Percentiles rank a stretch among this genome's conserved stretches.
Conservation (phyloP, 1,140 invertebrate genomes). For the Apis mellifera region Amel_HAv3.1 CM009936.2:9061501-9062000, state of each 20-base stretch:
- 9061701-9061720: conserved; percentile 97
- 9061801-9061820: conserved; percentile 96
- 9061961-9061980: not conserved
- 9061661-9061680: conserved; percentile 97
- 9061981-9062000: not conserved
- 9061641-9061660: conserved; percentile 98
- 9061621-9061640: conserved; percentile 96
- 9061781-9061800: conserved; percentile 45
- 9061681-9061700: conserved; percentile 96
- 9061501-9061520: not conserved
- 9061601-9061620: conserved; percentile 90
- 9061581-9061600: conserved; percentile 91
- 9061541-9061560: conserved; percentile 34
- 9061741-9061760: conserved; percentile 78
- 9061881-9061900: conserved; percentile 74
- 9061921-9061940: conserved; percentile 83
- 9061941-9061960: conserved; percentile 84
- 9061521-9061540: not conserved
- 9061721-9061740: conserved; percentile 98
- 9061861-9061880: conserved; percentile 88
- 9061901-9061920: conserved; percentile 81
- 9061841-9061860: conserved; percentile 94
- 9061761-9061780: conserved; percentile 23
- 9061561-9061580: conserved; percentile 97
- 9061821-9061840: conserved; percentile 91